Evolutionary conservation across 2,888 invertebrate species (phyloP), one percentile per base, ranked within the genome.

Genomic region (Caenorhabditis panamensis): DNA sequence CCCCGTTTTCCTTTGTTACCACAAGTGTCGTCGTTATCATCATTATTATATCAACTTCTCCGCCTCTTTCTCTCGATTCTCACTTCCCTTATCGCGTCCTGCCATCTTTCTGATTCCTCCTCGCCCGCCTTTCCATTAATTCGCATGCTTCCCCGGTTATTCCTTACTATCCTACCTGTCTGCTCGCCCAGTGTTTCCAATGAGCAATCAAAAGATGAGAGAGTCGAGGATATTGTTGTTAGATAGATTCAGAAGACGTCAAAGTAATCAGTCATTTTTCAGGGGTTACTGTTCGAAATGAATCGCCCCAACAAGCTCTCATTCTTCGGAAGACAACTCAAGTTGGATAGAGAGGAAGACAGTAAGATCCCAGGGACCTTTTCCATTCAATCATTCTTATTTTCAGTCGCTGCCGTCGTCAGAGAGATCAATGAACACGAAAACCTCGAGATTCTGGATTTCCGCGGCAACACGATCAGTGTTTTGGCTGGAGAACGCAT

Each of bases 391-490:
- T 36, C 18, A 28, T 16, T 4, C 16, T 8, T 2, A 13, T 59
- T 56, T 85, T 63, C 71, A 87, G 88, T 84, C 37, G 79, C 79
- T 24, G 36, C 54, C 11, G 77, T 88, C 6, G 84, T 83, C 11
- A n/a, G 49, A 9, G 51, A 72, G 28, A 87, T 88, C 31, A 73
- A 64, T 1, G 68, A 71, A 0, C 77, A 66, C 53, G 47, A 37
- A 0, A 68, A 49, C 9, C 41, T 89, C 37, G 69, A 71, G 3
- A 77, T 80, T 22, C 79, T 89, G 16, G 88, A 88, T n/a, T 68
- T 89, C 59, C 71, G 84, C 16, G 89, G 89, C 13, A 89, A 89
- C 75, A 89, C 89, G 0, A 26, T 89, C 11, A 88, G 89, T 22
- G 80, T 89, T 1, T 68, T 67, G 8, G 89, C 88, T 0, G 82